Percentiles rank a stretch among this genome's conserved stretches.
These are phyloP conservation scores for Psylliodes chrysocephalus DNA, from an alignment of 2,888 invertebrate species.

Conservation along the genomic window DNA sequence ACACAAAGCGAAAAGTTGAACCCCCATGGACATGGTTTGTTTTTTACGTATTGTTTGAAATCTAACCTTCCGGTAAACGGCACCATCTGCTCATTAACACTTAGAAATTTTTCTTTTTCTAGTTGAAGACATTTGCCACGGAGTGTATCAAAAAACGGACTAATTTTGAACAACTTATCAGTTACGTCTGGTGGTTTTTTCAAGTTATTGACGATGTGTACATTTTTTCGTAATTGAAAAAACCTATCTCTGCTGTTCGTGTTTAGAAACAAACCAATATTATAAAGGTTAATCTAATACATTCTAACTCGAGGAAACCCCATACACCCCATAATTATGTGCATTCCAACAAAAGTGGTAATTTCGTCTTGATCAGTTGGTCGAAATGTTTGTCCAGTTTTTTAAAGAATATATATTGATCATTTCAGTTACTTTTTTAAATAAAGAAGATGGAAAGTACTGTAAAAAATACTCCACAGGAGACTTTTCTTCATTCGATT, in stretches of 20 bases:
- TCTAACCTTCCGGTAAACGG: neutral
- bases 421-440: too few relatives aligned
- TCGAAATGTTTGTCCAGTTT: neutral
- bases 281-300: slow-evolving; percentile 1
- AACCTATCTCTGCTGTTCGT: slow-evolving; percentile 11
- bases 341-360: neutral
- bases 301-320: neutral
- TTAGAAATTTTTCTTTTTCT: neutral
- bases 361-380: too few relatives aligned
- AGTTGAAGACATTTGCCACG: neutral
- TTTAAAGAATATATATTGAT: neutral
- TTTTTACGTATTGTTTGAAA: slow-evolving; percentile 5
- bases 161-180: slow-evolving; percentile 5
- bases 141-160: neutral
- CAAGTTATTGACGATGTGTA: slow-evolving; percentile 9
- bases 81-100: neutral
- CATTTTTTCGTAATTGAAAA: slow-evolving; percentile 12
- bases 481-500: too few relatives aligned
- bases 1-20: slow-evolving; percentile 11
- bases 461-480: too few relatives aligned
- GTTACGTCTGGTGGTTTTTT: neutral
- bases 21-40: slow-evolving; percentile 12
- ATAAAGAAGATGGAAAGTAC: too few relatives aligned
- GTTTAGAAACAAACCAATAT: slow-evolving; percentile 1
- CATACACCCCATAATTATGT: neutral